These are phyloP conservation scores for Myiothlypis chrysogaster DNA, from an alignment of 2,797 vertebrate species.

Conservation along the genomic window DNA sequence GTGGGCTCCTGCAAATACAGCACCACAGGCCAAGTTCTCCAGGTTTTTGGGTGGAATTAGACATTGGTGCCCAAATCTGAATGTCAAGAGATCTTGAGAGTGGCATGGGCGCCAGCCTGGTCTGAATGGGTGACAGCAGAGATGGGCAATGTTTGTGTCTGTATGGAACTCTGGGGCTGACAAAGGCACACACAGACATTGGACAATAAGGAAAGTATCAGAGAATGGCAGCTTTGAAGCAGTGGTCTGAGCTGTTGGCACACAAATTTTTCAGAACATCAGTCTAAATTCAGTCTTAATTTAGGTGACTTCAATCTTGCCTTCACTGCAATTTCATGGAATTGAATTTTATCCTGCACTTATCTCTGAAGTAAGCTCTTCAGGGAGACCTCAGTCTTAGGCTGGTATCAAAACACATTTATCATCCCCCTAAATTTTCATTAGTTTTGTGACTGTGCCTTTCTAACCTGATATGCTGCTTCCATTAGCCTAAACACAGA, in stretches of 20 bases:
- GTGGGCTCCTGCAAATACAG: background rate
- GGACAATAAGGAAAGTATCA: background rate
- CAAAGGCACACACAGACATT: background rate
- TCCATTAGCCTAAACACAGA: background rate
- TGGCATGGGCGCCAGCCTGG: background rate
- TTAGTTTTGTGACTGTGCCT: background rate
- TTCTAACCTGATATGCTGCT: background rate
- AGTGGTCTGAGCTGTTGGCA: background rate
- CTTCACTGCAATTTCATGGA: background rate
- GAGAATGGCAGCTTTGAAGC: background rate
- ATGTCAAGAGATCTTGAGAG: background rate
- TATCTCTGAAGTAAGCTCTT: background rate
- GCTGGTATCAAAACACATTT: conserved; percentile 24
- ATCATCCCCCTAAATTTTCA: background rate
- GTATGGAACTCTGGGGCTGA: background rate
- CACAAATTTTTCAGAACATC: background rate
- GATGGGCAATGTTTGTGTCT: background rate
- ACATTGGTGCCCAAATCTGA: background rate
- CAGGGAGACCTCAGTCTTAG: background rate
- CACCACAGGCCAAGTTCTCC: rapidly evolving
- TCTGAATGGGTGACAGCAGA: background rate
- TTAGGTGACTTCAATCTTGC: background rate
- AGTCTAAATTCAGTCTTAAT: background rate
- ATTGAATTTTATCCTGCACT: background rate
- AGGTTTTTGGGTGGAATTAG: background rate